Base-by-base conservation (phyloP, 2,797 vertebrate genomes). In the Nasua narica region DNA sequence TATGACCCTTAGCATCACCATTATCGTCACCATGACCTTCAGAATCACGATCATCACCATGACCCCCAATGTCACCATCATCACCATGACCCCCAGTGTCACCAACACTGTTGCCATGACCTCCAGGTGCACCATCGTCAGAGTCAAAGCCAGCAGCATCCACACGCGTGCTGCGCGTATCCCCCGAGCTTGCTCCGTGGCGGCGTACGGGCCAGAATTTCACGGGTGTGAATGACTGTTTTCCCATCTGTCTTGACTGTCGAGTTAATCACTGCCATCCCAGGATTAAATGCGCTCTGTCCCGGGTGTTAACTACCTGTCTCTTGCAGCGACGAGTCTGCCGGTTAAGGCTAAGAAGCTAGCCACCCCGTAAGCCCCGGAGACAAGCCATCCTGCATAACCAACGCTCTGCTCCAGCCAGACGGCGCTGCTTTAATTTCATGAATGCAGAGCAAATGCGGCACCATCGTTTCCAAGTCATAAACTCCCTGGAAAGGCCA, bases 401-500 rank as follows among this genome's bases (percentile, higher is more conserved):
- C 46, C 48, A 29, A 52, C 94, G 88, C 95, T 86, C 84, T 11
- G 0, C 32, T 93, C 77, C 65, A 85, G 83, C 12, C 58, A 70
- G 93, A 50, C 90, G 46, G 50, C 5, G n/a, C 96, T 78, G 96
- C 94, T 94, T 95, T 50, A 35, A 56, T 46, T 11, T 65, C 93
- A 1, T 37, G 72, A 97, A 95, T 11, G 35, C 91, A 40, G 65
- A 94, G 37, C 76, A 87, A 96, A 87, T 60, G 52, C 9, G 62
- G 46, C 65, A 58, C 13, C 18, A 18, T 60, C 0, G 43, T 96
- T 98, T 98, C 96, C 21, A 91, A 97, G 94, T 69, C 94, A 97
- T 97, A 97, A 98, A 95, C 70, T 32, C 97, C 92, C 93, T 1
- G 3, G 95, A 92, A 96, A 96, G 79, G 6, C 14, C 70, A 79